These are phyloP conservation scores for Thymallus thymallus DNA, from an alignment of 2,113 vertebrate genomes.

Conservation along the genomic window DNA sequence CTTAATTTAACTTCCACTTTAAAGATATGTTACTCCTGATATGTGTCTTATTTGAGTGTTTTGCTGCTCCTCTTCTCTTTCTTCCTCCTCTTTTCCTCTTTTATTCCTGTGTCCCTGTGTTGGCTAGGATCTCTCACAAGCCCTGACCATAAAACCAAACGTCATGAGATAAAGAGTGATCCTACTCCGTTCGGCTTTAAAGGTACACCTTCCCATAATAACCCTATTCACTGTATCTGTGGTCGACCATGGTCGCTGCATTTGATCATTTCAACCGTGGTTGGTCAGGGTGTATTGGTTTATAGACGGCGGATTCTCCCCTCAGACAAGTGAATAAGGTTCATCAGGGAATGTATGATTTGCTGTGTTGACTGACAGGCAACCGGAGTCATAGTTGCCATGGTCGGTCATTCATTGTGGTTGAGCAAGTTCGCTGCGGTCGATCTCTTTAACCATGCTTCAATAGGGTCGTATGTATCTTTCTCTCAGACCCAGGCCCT, in stretches of 20 bases:
- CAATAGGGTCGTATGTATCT: slow-evolving; percentile 44
- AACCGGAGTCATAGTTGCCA: neutral
- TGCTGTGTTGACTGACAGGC: neutral
- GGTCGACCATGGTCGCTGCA: neutral
- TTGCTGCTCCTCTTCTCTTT: no score
- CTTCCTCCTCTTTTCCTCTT: no score
- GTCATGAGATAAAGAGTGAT: slow-evolving; percentile 92
- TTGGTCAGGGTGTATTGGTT: neutral
- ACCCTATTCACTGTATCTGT: no score
- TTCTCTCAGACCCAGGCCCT: slow-evolving; percentile 73
- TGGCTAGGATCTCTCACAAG: slow-evolving; percentile 86
- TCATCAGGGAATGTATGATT: no score
- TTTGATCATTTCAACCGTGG: neutral
- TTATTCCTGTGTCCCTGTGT: no score
- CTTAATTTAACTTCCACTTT: no score
- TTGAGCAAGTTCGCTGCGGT: neutral
- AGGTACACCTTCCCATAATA: slow-evolving; percentile 71
- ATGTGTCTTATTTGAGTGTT: no score
- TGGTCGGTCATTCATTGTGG: slow-evolving; percentile 9
- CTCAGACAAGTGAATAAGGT: no score
- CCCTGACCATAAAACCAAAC: slow-evolving; percentile 94
- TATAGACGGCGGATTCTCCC: no score
- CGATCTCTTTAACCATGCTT: neutral
- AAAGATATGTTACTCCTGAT: no score
- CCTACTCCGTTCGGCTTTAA: slow-evolving; percentile 93